Percentiles rank a stretch among this genome's conserved stretches.
These are phyloP conservation scores for Argyrosomus japonicus DNA, from an alignment of 2,113 vertebrate species.

Conservation along the genomic window DNA sequence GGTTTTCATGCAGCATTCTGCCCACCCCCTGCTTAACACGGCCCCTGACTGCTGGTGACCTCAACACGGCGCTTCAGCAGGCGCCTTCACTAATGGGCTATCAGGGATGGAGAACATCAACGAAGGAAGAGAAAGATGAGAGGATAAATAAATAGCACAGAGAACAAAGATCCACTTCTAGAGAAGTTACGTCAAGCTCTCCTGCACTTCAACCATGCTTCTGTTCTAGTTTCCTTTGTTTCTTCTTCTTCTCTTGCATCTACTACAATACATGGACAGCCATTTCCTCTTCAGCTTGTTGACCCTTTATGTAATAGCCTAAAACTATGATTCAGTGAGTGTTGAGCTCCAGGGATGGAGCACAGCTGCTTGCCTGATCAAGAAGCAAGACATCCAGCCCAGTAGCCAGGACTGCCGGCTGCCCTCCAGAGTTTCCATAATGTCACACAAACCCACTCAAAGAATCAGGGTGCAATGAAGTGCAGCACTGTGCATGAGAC, in stretches of 20 bases:
- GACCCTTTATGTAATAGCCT: slow-evolving; percentile 33
- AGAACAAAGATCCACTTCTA: slow-evolving; percentile 5
- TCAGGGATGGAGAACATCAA: slow-evolving; percentile 44
- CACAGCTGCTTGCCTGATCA: slow-evolving; percentile 37
- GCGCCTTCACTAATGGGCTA: slow-evolving; percentile 65
- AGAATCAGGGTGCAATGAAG: slow-evolving; percentile 30
- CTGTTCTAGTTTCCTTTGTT: not conserved
- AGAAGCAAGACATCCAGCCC: slow-evolving; percentile 31
- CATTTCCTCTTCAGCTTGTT: slow-evolving; percentile 18
- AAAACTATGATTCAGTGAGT: slow-evolving; percentile 27
- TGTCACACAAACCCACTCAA: slow-evolving; percentile 45
- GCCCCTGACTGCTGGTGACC: slow-evolving; percentile 60
- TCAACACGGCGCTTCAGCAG: slow-evolving; percentile 32
- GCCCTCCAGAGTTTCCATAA: slow-evolving; percentile 43
- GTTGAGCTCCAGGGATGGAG: slow-evolving; percentile 32
- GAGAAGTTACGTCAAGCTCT: not conserved
- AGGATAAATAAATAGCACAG: slow-evolving; percentile 13
- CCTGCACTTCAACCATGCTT: not conserved
- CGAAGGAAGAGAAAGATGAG: not conserved
- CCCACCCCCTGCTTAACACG: slow-evolving; percentile 53
- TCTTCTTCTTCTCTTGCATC: slow-evolving; percentile 8
- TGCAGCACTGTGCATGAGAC: slow-evolving; percentile 5
- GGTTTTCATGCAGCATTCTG: slow-evolving; percentile 46
- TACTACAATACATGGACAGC: not conserved
- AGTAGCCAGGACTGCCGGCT: slow-evolving; percentile 13